Percentiles rank a stretch among this genome's conserved stretches.
Evolutionary conservation across 2,113 vertebrate species (phyloP).

Genomic region (Cisticola juncidis): DNA sequence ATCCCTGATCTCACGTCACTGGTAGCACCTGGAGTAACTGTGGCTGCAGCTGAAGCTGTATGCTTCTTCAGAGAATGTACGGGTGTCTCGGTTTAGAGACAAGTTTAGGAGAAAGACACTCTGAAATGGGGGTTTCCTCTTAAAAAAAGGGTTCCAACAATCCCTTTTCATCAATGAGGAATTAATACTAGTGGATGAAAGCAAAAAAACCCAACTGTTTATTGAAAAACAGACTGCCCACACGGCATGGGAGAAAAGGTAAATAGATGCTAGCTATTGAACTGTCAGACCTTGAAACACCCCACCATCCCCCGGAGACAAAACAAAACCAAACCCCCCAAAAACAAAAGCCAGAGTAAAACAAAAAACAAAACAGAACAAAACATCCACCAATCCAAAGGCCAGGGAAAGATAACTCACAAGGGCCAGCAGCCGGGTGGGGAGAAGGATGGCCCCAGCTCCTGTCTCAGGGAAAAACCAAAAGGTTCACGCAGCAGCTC

Average conservation of each 20-base stretch:
- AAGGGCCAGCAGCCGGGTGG: rapidly evolving
- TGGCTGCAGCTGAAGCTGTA: neutral
- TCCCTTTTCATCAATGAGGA: neutral
- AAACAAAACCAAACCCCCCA: neutral
- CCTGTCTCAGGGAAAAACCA: neutral
- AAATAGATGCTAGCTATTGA: neutral
- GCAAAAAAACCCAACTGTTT: neutral
- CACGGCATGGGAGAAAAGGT: rapidly evolving
- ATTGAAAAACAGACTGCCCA: neutral
- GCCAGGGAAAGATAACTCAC: neutral
- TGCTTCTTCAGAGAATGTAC: neutral
- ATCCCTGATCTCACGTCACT: neutral
- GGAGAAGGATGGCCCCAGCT: neutral
- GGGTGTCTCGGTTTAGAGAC: neutral
- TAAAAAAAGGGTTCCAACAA: neutral
- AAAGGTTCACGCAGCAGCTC: neutral
- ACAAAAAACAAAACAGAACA: no score
- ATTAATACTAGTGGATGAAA: neutral
- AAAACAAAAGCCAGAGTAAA: no score
- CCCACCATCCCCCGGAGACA: neutral
- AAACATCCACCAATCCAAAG: neutral
- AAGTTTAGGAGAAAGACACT: neutral
- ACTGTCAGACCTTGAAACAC: neutral
- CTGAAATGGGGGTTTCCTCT: neutral
- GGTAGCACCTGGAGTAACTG: neutral